Conservation (phyloP, 2,113 vertebrate genomes). For the Apodemus speciosus region DNA sequence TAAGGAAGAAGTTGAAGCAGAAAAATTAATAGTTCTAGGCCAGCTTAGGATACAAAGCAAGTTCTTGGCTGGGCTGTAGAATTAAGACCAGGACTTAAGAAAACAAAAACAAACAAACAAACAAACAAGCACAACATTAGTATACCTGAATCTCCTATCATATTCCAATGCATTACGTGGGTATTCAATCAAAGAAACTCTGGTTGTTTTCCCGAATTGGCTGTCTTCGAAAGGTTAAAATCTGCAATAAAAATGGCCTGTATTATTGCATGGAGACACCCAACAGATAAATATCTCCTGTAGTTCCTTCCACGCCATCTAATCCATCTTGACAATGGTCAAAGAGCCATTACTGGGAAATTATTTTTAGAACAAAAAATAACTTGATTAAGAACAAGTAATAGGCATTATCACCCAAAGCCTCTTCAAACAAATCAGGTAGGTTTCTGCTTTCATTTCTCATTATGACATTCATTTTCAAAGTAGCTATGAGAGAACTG, state of each 20-base stretch:
- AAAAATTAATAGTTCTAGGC: background rate
- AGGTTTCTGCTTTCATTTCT: constrained; percentile 85
- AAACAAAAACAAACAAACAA: background rate
- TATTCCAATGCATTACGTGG: constrained; percentile 77
- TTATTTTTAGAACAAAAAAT: constrained; percentile 73
- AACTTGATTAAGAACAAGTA: constrained; percentile 86
- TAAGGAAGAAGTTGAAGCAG: background rate
- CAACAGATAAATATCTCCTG: constrained; percentile 83
- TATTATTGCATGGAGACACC: constrained; percentile 85
- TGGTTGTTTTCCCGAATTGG: constrained; percentile 83
- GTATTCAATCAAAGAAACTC: constrained; percentile 83
- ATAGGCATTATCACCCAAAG: constrained; percentile 83
- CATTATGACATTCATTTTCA: constrained; percentile 78
- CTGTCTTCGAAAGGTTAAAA: constrained; percentile 86
- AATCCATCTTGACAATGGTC: constrained; percentile 81
- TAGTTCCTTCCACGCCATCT: constrained; percentile 84
- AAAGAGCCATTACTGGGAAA: constrained; percentile 82
- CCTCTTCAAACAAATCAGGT: constrained; percentile 85
- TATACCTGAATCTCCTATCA: constrained; percentile 84
- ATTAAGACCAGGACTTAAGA: background rate
- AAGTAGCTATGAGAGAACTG: constrained; percentile 60
- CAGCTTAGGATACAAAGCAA: background rate
- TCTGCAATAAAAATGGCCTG: constrained; percentile 89
- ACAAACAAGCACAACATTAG: background rate
- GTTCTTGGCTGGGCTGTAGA: background rate